Conservation (phyloP, 2,797 vertebrate genomes). For the Tragopan temminckii region DNA sequence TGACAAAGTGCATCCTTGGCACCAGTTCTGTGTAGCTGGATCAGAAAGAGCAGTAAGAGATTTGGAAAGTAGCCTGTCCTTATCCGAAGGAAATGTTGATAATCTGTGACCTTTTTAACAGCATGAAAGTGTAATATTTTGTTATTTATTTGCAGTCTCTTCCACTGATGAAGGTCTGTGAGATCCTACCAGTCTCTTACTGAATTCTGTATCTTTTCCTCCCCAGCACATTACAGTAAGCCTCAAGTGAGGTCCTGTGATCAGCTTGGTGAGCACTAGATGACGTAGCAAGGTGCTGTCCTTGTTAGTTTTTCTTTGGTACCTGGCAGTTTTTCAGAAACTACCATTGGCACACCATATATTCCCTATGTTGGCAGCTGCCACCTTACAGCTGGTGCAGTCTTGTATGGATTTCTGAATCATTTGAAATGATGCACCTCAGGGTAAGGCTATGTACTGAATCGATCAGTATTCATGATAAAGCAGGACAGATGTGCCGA, state of each 20-base stretch:
- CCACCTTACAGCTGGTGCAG: neutral
- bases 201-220: neutral
- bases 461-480: neutral
- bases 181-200: neutral
- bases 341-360: neutral
- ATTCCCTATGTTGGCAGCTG: neutral
- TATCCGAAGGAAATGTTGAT: conserved; percentile 23
- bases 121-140: neutral
- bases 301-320: neutral
- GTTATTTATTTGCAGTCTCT: neutral
- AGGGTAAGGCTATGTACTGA: neutral
- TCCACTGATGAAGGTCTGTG: neutral
- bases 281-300: neutral
- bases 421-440: neutral
- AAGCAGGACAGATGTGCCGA: neutral
- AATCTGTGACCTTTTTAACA: conserved; percentile 24
- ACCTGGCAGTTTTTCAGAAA: conserved; percentile 24
- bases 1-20: neutral
- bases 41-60: neutral
- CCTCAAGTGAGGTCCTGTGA: neutral
- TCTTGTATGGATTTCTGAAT: neutral
- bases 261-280: neutral
- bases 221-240: neutral
- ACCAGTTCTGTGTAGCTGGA: neutral
- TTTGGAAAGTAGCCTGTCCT: neutral